These are phyloP conservation scores for Carcharodon carcharias DNA, from an alignment of 2,797 vertebrate genomes.

Conservation along the genomic window DNA sequence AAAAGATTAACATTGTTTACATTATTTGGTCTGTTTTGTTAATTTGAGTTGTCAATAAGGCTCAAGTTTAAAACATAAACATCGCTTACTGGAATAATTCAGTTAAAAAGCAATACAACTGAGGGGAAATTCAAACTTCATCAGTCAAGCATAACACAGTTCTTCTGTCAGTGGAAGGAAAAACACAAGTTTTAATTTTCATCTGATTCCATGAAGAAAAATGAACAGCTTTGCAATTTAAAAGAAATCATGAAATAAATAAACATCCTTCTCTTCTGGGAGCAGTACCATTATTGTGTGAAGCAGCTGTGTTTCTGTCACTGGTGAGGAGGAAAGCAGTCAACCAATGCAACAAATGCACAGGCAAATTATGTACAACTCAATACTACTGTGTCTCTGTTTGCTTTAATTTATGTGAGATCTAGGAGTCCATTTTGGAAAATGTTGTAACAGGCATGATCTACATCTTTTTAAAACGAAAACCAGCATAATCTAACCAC, in stretches of 20 bases:
- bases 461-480: not conserved
- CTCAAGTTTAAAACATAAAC: not conserved
- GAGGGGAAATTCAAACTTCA: not conserved
- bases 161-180: not conserved
- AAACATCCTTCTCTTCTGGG: slow-evolving; percentile 3
- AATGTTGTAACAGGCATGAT: not conserved
- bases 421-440: not conserved
- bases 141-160: not conserved
- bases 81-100: not conserved
- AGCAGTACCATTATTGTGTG: not conserved
- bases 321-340: not conserved
- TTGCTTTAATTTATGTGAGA: not conserved
- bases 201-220: not conserved
- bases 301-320: not conserved
- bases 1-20: not conserved
- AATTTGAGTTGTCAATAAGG: not conserved
- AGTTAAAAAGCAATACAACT: not conserved
- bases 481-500: not conserved
- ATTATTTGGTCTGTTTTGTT: not conserved
- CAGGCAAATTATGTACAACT: too few relatives aligned
- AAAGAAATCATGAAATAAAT: slow-evolving; percentile 11
- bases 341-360: not conserved
- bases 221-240: not conserved
- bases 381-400: not conserved
- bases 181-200: slow-evolving; percentile 2